Evolutionary conservation across 2,113 vertebrate species (phyloP), one percentile per base, ranked within the genome.

Genomic region (Gobiocypris rarus): DNA sequence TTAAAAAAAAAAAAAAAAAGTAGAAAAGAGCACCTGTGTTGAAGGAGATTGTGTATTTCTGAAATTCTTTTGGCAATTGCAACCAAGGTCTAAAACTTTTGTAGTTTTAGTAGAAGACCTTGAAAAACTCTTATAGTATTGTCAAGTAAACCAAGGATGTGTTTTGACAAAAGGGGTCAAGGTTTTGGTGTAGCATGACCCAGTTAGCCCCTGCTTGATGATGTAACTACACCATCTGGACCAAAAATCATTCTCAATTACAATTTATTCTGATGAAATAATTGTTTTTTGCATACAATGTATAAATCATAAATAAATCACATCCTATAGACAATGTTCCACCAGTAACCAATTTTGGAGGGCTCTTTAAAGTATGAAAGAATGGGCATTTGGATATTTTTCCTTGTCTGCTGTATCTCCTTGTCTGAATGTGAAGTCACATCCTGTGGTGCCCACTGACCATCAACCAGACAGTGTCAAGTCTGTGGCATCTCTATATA

Each of bases 201-300:
- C 22, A 71, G 41, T 24, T 71, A 71, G 11, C 69, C 69, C 69
- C 69, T 71, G 69, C 69, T 71, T 45, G 22, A 71, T 71, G 67
- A 70, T 1, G 38, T 24, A 70, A 70, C 19, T 43, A 43, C 67
- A 43, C 38, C 67, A 70, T 70, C 69, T 71, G 69, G 69, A 24
- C 22, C 19, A 70, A 70, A 70, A 70, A 43, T 43, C 22, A 4
- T 70, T 43, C 38, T 43, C 22, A 1, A 14, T n/a, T 45, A 71
- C 19, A 19, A 71, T 71, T 71, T 45, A 4, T n/a, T 71, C 69
- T 45, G 69, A 71, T 1, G 38, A 6, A 71, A 45, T 45, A 71
- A 71, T 45, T 7, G 1, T 71, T 45, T 71, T 71, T 13, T 45
- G 22, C 22, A 71, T 71, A 38, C 69, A 71, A 43, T n/a, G 4